Evolutionary conservation across 2,888 invertebrate species (phyloP).

Genomic region (Amiota mariae): DNA sequence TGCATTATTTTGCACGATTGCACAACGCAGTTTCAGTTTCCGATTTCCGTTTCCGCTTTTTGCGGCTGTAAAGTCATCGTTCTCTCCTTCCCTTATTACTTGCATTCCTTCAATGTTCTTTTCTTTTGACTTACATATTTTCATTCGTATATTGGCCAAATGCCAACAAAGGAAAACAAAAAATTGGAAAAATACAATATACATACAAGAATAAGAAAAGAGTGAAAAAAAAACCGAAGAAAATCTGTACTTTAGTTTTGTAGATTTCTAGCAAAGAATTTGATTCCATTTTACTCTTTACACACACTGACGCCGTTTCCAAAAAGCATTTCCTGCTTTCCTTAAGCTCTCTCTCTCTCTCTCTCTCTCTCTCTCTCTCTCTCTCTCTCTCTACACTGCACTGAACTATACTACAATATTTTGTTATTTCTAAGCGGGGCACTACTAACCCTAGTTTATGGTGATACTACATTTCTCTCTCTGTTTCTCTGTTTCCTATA

Average conservation of each 20-base stretch:
- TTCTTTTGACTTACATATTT: neutral
- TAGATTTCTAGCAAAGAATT: neutral
- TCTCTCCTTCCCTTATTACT: neutral
- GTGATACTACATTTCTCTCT: neutral
- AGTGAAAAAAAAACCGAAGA: neutral
- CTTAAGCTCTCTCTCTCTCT: neutral
- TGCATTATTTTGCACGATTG: slow-evolving; percentile 47
- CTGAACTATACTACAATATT: too few relatives aligned
- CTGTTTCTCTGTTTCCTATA: neutral
- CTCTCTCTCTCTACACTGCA: neutral
- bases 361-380: neutral
- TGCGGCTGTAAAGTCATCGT: slow-evolving; percentile 39
- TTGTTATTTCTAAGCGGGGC: too few relatives aligned
- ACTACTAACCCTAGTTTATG: neutral
- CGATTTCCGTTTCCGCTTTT: slow-evolving; percentile 65
- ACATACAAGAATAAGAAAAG: neutral
- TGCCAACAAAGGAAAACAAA: slow-evolving; percentile 11
- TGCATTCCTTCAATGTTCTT: neutral
- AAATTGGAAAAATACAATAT: neutral
- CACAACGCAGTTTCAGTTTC: slow-evolving; percentile 59
- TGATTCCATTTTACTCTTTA: slow-evolving; percentile 18
- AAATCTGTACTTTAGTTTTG: slow-evolving; percentile 9
- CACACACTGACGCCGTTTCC: slow-evolving; percentile 22
- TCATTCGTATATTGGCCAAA: slow-evolving; percentile 18
- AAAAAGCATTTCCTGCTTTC: slow-evolving; percentile 22